These are phyloP conservation scores for Anas georgica DNA, from an alignment of 2,797 vertebrate genomes.

Conservation along the genomic window DNA sequence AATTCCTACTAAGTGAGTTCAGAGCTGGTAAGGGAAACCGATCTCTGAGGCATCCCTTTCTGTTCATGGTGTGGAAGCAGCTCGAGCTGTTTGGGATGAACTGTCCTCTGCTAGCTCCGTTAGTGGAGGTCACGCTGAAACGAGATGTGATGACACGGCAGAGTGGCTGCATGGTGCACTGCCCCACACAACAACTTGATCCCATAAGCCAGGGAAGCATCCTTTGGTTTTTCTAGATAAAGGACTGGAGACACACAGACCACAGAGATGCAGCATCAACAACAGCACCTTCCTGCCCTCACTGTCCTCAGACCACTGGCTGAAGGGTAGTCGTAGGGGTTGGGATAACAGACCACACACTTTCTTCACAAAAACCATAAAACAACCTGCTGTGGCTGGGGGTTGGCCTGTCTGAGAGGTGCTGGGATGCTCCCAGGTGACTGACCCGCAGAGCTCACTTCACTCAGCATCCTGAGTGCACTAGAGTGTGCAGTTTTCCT, in stretches of 20 bases:
- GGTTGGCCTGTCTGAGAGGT: not conserved
- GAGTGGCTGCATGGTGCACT: not conserved
- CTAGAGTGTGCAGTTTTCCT: rapidly evolving
- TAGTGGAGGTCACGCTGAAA: not conserved
- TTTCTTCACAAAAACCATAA: not conserved
- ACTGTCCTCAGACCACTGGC: not conserved
- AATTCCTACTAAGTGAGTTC: not conserved
- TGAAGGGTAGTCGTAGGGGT: not conserved
- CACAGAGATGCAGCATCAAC: not conserved
- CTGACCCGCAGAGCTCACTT: not conserved
- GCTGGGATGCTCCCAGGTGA: not conserved
- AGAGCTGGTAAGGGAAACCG: not conserved
- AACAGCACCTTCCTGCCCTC: not conserved
- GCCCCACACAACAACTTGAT: not conserved
- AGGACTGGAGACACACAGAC: not conserved
- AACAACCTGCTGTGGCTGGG: not conserved
- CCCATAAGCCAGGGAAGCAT: not conserved
- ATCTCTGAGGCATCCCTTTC: not conserved
- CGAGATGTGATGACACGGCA: not conserved
- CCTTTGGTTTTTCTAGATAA: not conserved
- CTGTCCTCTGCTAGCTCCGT: not conserved
- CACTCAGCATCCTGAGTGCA: not conserved
- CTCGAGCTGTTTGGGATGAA: not conserved
- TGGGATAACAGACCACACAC: not conserved
- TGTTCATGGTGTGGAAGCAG: not conserved